Evolutionary conservation across 2,113 vertebrate genomes (phyloP).

Genomic region (Pionites leucogaster): DNA sequence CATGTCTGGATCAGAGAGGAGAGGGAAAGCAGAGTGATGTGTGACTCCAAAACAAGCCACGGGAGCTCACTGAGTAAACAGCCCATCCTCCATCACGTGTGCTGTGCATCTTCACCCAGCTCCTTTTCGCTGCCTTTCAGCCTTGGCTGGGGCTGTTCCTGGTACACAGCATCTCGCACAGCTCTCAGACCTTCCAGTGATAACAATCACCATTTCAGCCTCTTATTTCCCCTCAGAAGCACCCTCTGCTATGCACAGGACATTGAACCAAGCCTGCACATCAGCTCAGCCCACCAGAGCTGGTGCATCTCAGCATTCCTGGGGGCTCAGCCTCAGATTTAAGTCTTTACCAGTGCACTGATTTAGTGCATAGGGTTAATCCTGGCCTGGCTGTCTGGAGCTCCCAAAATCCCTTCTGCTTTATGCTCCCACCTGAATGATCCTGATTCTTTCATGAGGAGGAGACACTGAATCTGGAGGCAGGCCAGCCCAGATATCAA

Average conservation of each 20-base stretch:
- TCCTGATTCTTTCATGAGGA: background rate
- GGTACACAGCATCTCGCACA: accelerated
- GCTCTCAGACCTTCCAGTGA: background rate
- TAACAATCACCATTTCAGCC: background rate
- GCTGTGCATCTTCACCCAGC: background rate
- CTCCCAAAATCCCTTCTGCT: background rate
- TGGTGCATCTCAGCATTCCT: accelerated
- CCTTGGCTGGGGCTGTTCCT: background rate
- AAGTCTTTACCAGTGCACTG: background rate
- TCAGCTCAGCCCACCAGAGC: background rate
- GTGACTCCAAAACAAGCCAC: background rate
- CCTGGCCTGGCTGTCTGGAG: background rate
- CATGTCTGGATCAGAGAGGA: constrained; percentile 12
- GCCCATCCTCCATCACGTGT: accelerated
- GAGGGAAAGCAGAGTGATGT: background rate
- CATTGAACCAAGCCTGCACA: background rate
- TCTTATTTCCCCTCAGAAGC: background rate
- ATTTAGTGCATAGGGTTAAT: background rate
- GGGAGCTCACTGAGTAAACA: background rate
- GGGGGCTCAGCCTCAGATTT: background rate
- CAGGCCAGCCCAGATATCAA: background rate
- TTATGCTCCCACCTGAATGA: background rate
- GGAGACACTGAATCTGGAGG: background rate
- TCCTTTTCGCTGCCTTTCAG: background rate
- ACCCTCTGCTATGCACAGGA: background rate